phyloP scores from a whole-genome alignment of 2,888 invertebrate genomes.

The Cephonodes hylas region DNA sequence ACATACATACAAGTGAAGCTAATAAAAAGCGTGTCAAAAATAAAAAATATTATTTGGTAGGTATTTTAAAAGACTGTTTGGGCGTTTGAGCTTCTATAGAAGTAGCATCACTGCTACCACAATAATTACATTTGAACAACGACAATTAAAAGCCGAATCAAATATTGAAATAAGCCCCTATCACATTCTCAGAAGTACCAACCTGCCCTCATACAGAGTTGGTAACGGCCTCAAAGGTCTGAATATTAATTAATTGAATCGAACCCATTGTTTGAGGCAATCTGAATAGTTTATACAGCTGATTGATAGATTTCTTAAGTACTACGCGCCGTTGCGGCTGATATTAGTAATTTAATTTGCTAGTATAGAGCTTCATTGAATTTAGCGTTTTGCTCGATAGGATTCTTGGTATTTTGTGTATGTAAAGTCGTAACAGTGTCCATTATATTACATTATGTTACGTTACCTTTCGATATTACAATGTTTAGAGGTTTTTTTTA shows the following conservation, averaged over 20 bases:
- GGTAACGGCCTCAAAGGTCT: slow-evolving; percentile 4
- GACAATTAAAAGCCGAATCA: background rate
- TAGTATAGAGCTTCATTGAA: background rate
- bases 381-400: background rate
- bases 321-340: background rate
- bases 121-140: too few relatives aligned
- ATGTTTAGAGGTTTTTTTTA: too few relatives aligned
- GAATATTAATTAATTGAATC: slow-evolving; percentile 19
- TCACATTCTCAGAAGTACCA: background rate
- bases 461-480: too few relatives aligned
- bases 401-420: too few relatives aligned
- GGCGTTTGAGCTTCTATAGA: too few relatives aligned
- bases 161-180: background rate
- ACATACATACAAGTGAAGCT: too few relatives aligned
- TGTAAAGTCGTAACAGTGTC: too few relatives aligned
- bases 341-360: slow-evolving; percentile 8
- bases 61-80: too few relatives aligned
- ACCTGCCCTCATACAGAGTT: background rate
- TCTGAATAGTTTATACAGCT: slow-evolving; percentile 15
- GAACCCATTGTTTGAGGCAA: slow-evolving; percentile 9
- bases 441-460: too few relatives aligned
- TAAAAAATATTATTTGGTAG: too few relatives aligned
- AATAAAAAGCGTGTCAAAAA: too few relatives aligned
- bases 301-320: slow-evolving; percentile 15
- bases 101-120: too few relatives aligned